These are phyloP conservation scores for Rotaria macrura DNA, from an alignment of 2,888 invertebrate genomes.

Conservation along the genomic window DNA sequence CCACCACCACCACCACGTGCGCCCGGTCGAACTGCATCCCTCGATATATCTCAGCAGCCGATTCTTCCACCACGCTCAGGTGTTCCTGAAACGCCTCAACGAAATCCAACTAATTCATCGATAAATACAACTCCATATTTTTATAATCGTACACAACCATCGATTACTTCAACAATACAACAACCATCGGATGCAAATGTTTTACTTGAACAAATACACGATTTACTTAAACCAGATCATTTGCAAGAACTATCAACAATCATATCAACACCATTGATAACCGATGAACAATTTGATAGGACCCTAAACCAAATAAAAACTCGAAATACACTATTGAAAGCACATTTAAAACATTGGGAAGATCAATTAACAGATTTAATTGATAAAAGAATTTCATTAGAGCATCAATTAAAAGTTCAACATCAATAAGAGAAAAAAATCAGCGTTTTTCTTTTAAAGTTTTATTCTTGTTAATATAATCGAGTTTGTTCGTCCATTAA, in stretches of 20 bases:
- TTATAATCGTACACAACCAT: neutral
- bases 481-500: neutral
- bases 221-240: neutral
- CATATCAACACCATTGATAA: neutral
- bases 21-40: neutral
- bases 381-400: neutral
- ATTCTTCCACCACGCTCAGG: neutral
- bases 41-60: neutral
- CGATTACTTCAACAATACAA: neutral
- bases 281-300: no score
- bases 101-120: neutral
- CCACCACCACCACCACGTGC: slow-evolving; percentile 23
- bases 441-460: no score
- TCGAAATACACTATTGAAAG: neutral
- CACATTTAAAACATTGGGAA: slow-evolving; percentile 21
- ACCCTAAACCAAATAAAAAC: neutral
- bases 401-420: neutral
- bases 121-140: neutral
- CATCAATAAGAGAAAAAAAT: neutral
- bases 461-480: neutral
- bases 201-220: slow-evolving; percentile 4
- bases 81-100: neutral
- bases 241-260: slow-evolving; percentile 16
- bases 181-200: slow-evolving; percentile 16
- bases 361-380: neutral